Evolutionary conservation across 1,140 invertebrate genomes (phyloP).

Genomic region (Chlorops oryzae): DNA sequence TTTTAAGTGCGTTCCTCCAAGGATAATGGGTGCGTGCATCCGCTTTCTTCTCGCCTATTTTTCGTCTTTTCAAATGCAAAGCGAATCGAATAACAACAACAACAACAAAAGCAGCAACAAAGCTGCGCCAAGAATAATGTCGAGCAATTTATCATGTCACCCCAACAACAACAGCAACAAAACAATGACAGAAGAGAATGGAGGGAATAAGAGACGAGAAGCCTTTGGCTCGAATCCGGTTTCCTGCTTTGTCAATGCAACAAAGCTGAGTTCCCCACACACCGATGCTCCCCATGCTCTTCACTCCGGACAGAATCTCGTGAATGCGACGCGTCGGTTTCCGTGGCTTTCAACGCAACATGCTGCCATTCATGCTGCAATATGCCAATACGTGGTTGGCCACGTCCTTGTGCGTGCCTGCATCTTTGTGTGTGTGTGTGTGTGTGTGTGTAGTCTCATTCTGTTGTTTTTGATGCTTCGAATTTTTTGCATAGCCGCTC

Average conservation of each 20-base stretch:
- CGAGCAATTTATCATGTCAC: conserved; percentile 45
- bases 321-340: too few species aligned
- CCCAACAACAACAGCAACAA: conserved; percentile 8
- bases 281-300: too few species aligned
- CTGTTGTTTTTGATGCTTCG: not conserved
- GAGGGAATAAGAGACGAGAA: too few species aligned
- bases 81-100: not conserved
- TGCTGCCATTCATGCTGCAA: not conserved
- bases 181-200: too few species aligned
- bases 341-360: too few species aligned
- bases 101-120: not conserved
- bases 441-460: not conserved
- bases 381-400: conserved; percentile 9
- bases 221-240: too few species aligned
- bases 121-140: conserved; percentile 37
- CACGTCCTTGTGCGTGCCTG: conserved; percentile 6
- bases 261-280: too few species aligned
- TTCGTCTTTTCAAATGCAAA: too few species aligned
- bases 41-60: not conserved
- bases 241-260: too few species aligned
- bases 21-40: not conserved
- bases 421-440: not conserved
- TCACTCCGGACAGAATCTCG: not conserved
- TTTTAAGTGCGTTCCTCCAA: not conserved
- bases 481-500: not conserved